Percentiles rank a stretch among this genome's conserved stretches.
These are phyloP conservation scores for Cynopterus brachyotis DNA, from an alignment of 2,113 vertebrate genomes.

Conservation along the genomic window DNA sequence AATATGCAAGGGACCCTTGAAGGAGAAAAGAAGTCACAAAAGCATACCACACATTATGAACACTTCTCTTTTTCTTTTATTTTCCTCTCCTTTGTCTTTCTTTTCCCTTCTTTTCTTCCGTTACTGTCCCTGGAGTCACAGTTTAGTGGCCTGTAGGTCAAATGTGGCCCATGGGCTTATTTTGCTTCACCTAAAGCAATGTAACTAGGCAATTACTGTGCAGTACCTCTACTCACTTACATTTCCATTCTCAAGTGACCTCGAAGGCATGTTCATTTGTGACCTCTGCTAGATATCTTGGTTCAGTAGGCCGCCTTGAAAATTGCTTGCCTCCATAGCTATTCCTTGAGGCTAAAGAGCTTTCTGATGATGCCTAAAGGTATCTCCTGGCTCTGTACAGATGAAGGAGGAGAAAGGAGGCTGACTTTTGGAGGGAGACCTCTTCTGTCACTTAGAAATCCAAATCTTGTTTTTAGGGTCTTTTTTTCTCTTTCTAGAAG, in stretches of 20 bases:
- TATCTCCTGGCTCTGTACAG: not conserved
- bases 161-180: not conserved
- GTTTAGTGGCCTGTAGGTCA: not conserved
- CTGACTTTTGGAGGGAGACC: not conserved
- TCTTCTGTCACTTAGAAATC: not conserved
- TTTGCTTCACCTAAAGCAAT: not conserved
- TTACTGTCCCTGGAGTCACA: not conserved
- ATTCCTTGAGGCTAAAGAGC: not conserved
- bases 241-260: not conserved
- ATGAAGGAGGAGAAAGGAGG: not conserved
- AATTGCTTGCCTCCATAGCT: not conserved
- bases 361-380: not conserved
- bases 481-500: not conserved
- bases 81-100: not conserved
- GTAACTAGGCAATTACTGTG: not conserved
- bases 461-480: not conserved
- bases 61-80: not conserved
- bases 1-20: not conserved
- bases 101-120: not conserved
- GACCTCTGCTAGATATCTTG: not conserved
- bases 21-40: not conserved
- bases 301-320: not conserved
- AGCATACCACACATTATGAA: not conserved
- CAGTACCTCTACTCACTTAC: fast-evolving
- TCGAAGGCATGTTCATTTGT: not conserved